Percentiles rank a stretch among this genome's conserved stretches.
These are phyloP conservation scores for Clarias fuscus DNA, from an alignment of 2,797 vertebrate genomes.

Conservation along the genomic window DNA sequence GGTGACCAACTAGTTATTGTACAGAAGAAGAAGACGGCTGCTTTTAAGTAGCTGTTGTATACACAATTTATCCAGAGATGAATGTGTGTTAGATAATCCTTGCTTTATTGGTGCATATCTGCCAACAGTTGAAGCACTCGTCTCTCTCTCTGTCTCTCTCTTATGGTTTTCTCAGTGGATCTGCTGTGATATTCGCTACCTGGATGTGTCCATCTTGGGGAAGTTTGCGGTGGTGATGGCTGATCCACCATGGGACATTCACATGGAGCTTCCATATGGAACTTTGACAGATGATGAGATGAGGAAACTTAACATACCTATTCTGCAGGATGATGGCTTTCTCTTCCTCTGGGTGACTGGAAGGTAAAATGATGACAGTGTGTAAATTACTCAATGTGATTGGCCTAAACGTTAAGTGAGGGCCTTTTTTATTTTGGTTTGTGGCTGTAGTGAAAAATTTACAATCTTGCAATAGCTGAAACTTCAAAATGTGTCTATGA, in stretches of 20 bases:
- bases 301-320: slow-evolving; percentile 92
- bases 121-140: background rate
- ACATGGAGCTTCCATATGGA: slow-evolving; percentile 96
- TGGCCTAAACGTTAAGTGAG: background rate
- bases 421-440: background rate
- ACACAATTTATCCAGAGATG: background rate
- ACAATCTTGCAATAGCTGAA: background rate
- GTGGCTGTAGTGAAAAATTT: background rate
- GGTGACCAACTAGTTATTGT: slow-evolving; percentile 10
- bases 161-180: slow-evolving; percentile 73
- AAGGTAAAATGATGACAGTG: slow-evolving; percentile 70
- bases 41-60: background rate
- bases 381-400: background rate
- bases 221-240: slow-evolving; percentile 97
- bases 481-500: background rate
- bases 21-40: background rate
- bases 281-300: slow-evolving; percentile 94
- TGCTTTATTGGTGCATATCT: background rate
- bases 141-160: background rate
- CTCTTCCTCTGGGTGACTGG: slow-evolving; percentile 97
- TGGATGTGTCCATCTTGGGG: slow-evolving; percentile 92
- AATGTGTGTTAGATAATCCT: background rate
- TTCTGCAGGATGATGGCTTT: slow-evolving; percentile 92
- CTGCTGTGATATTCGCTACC: slow-evolving; percentile 90
- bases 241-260: slow-evolving; percentile 96